These are phyloP conservation scores for Pterostichus niger DNA, from an alignment of 2,888 invertebrate species.

Conservation along the genomic window DNA sequence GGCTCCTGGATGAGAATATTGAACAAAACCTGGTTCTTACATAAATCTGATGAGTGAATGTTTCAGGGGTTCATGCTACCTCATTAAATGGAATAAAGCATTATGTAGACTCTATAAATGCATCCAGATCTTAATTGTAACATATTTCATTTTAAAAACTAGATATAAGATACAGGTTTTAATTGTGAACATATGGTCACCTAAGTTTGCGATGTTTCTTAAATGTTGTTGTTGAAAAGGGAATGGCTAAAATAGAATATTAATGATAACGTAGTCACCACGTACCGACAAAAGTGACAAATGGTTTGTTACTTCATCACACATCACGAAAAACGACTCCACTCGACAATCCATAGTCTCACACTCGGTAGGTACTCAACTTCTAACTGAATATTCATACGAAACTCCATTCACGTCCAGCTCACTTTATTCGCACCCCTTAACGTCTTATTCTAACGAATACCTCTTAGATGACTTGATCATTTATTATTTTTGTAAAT, in stretches of 20 bases:
- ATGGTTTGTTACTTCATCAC: conserved; percentile 21
- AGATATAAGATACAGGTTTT: no score
- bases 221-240: no score
- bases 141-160: no score
- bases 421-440: conserved; percentile 32
- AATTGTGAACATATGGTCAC: no score
- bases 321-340: background rate
- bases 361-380: background rate
- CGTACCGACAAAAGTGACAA: conserved; percentile 27
- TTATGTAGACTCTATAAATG: no score
- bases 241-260: background rate
- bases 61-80: no score
- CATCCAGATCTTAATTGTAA: no score
- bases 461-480: conserved; percentile 13
- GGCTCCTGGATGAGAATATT: no score
- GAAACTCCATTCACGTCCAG: conserved; percentile 13
- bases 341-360: background rate
- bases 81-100: no score
- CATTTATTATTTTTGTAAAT: conserved; percentile 62
- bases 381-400: conserved; percentile 1
- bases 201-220: no score
- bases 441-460: conserved; percentile 20
- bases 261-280: background rate
- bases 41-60: no score
- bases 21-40: no score